These are phyloP conservation scores for Apostichopus leukothele DNA, from an alignment of 53 echinoderm and acorn worm species.

Conservation along the genomic window DNA sequence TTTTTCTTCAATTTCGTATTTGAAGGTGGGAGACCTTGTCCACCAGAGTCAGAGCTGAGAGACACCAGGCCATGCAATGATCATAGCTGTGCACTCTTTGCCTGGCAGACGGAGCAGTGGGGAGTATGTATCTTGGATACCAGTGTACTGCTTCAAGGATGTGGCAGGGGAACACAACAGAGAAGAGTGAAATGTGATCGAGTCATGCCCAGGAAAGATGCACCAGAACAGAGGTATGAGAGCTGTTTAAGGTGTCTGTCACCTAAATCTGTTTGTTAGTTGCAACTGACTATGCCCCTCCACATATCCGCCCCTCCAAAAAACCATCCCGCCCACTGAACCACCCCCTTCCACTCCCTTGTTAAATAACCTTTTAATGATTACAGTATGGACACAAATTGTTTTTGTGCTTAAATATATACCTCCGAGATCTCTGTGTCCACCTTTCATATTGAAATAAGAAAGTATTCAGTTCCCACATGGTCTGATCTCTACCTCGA, in stretches of 20 bases:
- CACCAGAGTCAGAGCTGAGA: constrained; percentile 55
- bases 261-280: background rate
- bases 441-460: too few species aligned
- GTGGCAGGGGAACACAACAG: constrained; percentile 63
- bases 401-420: too few species aligned
- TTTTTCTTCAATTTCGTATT: background rate
- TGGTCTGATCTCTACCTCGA: too few species aligned
- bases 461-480: too few species aligned
- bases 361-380: too few species aligned
- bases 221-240: constrained; percentile 75
- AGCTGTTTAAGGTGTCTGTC: background rate
- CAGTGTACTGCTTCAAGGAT: constrained; percentile 52
- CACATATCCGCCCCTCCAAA: too few species aligned
- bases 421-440: too few species aligned
- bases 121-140: constrained; percentile 57
- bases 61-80: constrained; percentile 74
- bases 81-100: constrained; percentile 87
- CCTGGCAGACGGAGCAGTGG: constrained; percentile 78
- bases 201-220: constrained; percentile 67
- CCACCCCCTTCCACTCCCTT: too few species aligned
- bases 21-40: constrained; percentile 72
- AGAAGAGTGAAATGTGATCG: constrained; percentile 74
- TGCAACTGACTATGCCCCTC: too few species aligned
- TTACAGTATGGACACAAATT: too few species aligned
- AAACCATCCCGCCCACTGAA: too few species aligned